Conservation (phyloP, 2,797 vertebrate species). For the Neopelma chrysocephalum region DNA sequence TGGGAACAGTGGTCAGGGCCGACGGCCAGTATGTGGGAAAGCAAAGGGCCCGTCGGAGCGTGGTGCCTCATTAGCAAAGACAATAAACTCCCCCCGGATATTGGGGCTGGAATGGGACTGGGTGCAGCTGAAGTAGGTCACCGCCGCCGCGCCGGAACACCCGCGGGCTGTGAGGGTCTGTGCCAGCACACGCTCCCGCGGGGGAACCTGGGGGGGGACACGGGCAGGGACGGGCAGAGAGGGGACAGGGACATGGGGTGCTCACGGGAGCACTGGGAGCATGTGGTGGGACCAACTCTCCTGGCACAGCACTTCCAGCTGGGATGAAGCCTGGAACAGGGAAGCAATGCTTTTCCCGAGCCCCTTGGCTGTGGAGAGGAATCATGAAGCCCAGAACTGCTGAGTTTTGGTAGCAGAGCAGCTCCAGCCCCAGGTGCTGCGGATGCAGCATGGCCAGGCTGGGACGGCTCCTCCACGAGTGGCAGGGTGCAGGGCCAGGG, state of each 20-base stretch:
- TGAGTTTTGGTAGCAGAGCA: neutral
- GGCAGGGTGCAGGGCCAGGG: neutral
- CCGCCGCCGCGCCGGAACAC: neutral
- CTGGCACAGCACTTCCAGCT: neutral
- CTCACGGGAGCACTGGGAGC: accelerated
- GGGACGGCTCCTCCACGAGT: neutral
- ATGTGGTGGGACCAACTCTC: neutral
- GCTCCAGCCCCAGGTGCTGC: neutral
- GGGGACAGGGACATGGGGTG: neutral
- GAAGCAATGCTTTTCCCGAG: neutral
- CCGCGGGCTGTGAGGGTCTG: neutral
- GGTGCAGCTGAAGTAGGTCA: slow-evolving; percentile 22
- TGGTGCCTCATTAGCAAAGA: slow-evolving; percentile 31
- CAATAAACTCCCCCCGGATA: neutral
- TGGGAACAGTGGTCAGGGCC: neutral
- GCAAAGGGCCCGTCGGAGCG: neutral
- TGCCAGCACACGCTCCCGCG: neutral
- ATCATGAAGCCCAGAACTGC: neutral
- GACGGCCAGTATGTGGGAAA: neutral
- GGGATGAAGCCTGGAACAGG: neutral
- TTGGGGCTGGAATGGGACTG: neutral
- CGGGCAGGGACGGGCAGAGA: neutral
- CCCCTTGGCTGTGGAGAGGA: neutral
- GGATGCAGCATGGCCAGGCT: neutral
- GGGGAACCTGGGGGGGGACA: neutral